These are phyloP conservation scores for Chamaetylas fuelleborni DNA, from an alignment of 2,113 vertebrate species.

Conservation along the genomic window DNA sequence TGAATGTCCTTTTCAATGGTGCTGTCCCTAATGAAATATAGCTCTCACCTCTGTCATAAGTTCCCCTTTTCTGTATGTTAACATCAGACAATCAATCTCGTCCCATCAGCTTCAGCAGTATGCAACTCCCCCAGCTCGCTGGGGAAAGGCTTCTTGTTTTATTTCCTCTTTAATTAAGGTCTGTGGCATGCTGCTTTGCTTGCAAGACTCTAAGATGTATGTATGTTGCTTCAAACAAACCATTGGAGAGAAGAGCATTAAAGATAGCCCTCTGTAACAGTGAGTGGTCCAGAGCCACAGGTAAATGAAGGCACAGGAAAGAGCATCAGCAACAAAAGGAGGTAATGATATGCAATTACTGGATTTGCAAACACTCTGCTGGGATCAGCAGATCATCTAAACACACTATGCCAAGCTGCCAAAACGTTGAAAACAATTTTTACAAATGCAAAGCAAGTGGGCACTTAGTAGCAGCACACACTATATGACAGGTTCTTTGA, in stretches of 20 bases:
- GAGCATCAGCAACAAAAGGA: neutral
- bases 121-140: neutral
- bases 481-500: neutral
- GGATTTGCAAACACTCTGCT: constrained; percentile 26
- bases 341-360: constrained; percentile 28
- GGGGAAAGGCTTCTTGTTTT: neutral
- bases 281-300: neutral
- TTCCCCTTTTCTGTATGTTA: neutral
- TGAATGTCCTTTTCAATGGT: constrained; percentile 2
- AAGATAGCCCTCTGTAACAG: neutral
- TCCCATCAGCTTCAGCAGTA: constrained; percentile 33
- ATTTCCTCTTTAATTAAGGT: constrained; percentile 50
- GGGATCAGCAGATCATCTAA: neutral
- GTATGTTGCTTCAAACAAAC: neutral
- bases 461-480: neutral
- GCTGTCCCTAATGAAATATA: constrained; percentile 12
- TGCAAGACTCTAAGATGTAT: neutral
- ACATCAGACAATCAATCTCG: neutral
- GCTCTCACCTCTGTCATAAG: neutral
- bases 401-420: neutral
- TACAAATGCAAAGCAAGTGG: neutral
- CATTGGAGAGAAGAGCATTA: constrained; percentile 4
- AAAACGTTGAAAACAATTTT: neutral
- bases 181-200: neutral
- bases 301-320: neutral